Base-by-base conservation (phyloP, 2,888 invertebrate species). In the Caenorhabditis drosophilae region DNA sequence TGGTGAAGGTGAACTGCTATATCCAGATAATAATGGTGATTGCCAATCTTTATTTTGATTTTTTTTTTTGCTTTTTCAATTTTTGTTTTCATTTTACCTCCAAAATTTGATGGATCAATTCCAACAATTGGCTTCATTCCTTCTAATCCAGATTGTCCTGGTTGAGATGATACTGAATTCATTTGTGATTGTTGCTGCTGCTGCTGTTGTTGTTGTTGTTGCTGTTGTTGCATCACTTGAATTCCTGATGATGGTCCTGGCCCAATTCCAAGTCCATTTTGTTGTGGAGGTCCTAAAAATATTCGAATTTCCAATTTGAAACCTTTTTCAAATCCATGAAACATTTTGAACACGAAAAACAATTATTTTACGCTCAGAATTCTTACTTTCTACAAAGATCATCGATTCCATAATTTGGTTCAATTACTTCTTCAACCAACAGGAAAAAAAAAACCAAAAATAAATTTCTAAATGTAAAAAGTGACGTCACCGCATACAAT, bases 1-100 rank as follows among this genome's bases (percentile, higher is more conserved):
- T 16, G 73, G 73, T n/a, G 73, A 73, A 18, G 76, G 77, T 35
- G 67, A 67, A 20, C 68, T 67, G 48, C 68, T 72, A 61, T 78
- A 78, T 12, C 66, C 73, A 18, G 74, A 71, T 9, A 77, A 59
- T 36, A 76, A 53, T 18, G 67, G 70, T 20, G 67, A 66, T 36
- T 70, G 67, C 73, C 73, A 73, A 31, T 64, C 64, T 40, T 40
- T 9, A 20, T 6, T 38, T 16, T 38, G 38, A n/a, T 16, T 36
- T 36, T n/a, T 36, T 36, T 4, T 9, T 9, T 9, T 9, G 7
- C n/a, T 36, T 36, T 36, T 31, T 31, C 31, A 12, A 31, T 9
- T 31, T 31, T 31, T 31, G 31, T 9, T 9, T 12, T 31, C 6
- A 31, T 31, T 31, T 53, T 27, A 48, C 59, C 52, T 42, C 26